Percentiles rank a stretch among this genome's conserved stretches.
These are phyloP conservation scores for Rotaria magnacalcarata DNA, from an alignment of 2,888 invertebrate genomes.

Conservation along the genomic window DNA sequence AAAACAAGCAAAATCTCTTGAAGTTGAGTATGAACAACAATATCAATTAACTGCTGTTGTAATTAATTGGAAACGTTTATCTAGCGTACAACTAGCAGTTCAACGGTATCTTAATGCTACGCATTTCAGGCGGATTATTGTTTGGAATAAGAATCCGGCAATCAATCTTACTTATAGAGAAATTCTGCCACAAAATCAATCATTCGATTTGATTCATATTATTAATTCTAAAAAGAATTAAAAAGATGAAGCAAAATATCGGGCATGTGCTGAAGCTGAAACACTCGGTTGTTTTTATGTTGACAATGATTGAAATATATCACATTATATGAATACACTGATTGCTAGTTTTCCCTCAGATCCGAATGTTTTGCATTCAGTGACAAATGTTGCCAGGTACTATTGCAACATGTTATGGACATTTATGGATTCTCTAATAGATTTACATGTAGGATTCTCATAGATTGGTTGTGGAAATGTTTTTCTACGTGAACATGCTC, in stretches of 20 bases:
- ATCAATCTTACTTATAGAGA: neutral
- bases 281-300: neutral
- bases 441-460: neutral
- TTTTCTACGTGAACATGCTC: constrained; percentile 2
- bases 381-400: neutral
- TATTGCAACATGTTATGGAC: neutral
- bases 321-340: neutral
- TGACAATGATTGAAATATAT: neutral
- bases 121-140: neutral
- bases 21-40: neutral
- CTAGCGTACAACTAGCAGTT: neutral
- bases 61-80: neutral
- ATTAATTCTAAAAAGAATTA: neutral
- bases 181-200: neutral
- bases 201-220: neutral
- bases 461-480: neutral
- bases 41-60: neutral
- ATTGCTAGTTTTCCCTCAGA: neutral
- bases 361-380: constrained; percentile 4
- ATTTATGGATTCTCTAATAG: neutral
- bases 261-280: neutral
- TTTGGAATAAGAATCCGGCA: neutral
- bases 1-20: neutral
- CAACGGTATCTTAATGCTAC: neutral
- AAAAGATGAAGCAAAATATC: neutral